Evolutionary conservation across 37 sponge, comb jelly and placozoan genomes (phyloP).

Genomic region (Bolinopsis microptera): DNA sequence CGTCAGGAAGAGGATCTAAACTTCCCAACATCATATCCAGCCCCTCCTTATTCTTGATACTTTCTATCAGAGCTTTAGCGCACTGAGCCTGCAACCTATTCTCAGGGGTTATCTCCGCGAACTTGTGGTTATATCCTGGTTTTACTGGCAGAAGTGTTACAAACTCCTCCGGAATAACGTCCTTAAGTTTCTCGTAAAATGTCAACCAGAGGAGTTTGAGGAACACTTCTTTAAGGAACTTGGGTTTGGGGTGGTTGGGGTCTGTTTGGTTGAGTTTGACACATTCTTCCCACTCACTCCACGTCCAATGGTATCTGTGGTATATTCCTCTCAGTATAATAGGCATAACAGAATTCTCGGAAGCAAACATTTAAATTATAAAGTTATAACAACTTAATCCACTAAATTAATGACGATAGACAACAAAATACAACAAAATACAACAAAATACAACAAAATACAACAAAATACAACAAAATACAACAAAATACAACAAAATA

Average conservation of each 20-base stretch:
- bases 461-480: too few species aligned
- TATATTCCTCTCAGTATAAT: too few species aligned
- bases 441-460: too few species aligned
- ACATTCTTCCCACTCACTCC: conserved; percentile 60
- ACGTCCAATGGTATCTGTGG: conserved; percentile 45
- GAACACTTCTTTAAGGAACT: conserved; percentile 46
- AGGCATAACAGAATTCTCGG: too few species aligned
- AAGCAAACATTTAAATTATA: too few species aligned
- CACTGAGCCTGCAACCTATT: background rate
- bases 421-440: too few species aligned
- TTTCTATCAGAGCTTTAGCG: conserved; percentile 36
- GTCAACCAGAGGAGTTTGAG: conserved; percentile 42
- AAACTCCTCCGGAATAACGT: conserved; percentile 44
- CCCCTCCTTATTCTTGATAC: conserved; percentile 41
- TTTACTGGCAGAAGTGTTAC: background rate
- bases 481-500: too few species aligned
- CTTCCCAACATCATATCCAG: conserved; percentile 31
- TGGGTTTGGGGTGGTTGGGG: conserved; percentile 48
- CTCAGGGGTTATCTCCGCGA: background rate
- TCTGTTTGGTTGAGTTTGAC: conserved; percentile 6
- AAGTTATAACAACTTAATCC: too few species aligned
- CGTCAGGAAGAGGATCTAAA: conserved; percentile 49
- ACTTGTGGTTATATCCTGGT: conserved; percentile 50
- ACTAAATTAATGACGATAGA: too few species aligned
- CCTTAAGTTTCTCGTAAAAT: conserved; percentile 24